These are phyloP conservation scores for Leptodactylus fuscus DNA, from an alignment of 2,113 vertebrate species.

Conservation along the genomic window DNA sequence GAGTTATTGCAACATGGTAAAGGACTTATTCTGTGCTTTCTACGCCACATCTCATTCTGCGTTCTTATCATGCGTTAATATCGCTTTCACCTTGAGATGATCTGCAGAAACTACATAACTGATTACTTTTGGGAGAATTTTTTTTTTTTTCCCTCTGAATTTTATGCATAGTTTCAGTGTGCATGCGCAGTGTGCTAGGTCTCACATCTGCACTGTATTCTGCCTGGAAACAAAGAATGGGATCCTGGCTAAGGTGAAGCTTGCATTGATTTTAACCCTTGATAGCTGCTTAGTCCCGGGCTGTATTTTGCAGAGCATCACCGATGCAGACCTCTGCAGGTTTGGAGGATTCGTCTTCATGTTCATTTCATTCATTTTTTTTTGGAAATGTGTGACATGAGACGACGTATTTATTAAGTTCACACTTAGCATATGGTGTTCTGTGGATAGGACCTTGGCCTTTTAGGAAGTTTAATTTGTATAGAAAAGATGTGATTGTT, in stretches of 20 bases:
- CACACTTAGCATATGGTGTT: background rate
- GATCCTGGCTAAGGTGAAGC: conserved; percentile 65
- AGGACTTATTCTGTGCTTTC: background rate
- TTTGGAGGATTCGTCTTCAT: conserved; percentile 5
- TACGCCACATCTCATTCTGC: background rate
- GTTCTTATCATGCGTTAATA: background rate
- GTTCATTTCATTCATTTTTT: background rate
- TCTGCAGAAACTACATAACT: conserved; percentile 35
- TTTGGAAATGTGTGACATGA: background rate
- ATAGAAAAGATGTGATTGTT: background rate
- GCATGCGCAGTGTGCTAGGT: conserved; percentile 64
- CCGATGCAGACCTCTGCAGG: conserved; percentile 48
- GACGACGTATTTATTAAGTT: background rate
- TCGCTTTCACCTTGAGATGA: background rate
- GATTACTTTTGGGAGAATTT: background rate
- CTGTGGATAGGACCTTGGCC: background rate
- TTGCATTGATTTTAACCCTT: conserved; percentile 58
- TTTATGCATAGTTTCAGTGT: conserved; percentile 61
- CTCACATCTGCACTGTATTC: conserved; percentile 67
- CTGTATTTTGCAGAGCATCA: background rate
- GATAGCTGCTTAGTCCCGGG: background rate
- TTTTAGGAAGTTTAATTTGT: background rate
- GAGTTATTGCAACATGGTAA: no score
- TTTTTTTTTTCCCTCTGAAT: conserved; percentile 38
- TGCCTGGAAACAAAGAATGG: conserved; percentile 73